Conservation (phyloP, 2,888 invertebrate genomes). For the Dorcus parallelipipedus region DNA sequence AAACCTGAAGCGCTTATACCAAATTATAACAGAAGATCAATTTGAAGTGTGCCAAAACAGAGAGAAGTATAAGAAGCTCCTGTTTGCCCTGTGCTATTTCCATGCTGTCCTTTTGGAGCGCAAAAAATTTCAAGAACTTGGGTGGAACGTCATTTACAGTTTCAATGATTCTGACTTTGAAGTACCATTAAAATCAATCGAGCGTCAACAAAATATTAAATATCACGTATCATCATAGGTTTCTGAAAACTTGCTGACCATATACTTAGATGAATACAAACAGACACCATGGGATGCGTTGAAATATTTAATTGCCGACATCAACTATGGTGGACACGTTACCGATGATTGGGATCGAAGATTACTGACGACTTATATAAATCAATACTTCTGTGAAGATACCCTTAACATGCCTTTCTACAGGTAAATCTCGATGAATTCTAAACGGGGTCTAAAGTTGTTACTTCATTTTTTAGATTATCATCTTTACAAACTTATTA, state of each 20-base stretch:
- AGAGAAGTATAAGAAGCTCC: conserved; percentile 71
- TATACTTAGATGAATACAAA: conserved; percentile 84
- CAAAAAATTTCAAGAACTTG: conserved; percentile 82
- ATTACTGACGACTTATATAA: conserved; percentile 77
- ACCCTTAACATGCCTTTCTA: conserved; percentile 62
- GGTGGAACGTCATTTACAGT: conserved; percentile 86
- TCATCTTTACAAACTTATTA: conserved; percentile 74
- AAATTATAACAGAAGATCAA: conserved; percentile 72
- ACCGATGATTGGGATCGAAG: conserved; percentile 74
- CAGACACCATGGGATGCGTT: conserved; percentile 83
- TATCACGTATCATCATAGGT: conserved; percentile 49
- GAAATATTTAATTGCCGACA: conserved; percentile 82
- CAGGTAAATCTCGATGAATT: conserved; percentile 47
- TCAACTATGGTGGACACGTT: conserved; percentile 86
- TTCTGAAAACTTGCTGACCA: conserved; percentile 77
- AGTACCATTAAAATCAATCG: conserved; percentile 48
- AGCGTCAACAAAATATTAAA: background rate
- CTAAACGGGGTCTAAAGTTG: background rate
- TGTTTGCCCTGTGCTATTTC: conserved; percentile 82
- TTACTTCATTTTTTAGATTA: conserved; percentile 52
- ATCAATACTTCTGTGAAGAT: conserved; percentile 76
- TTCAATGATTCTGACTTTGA: conserved; percentile 92
- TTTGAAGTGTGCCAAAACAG: conserved; percentile 66
- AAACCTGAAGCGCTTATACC: conserved; percentile 80
- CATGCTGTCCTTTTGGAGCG: conserved; percentile 81